Evolutionary conservation across 2,113 vertebrate genomes (phyloP).

Genomic region (Benitochromis conjunctus): DNA sequence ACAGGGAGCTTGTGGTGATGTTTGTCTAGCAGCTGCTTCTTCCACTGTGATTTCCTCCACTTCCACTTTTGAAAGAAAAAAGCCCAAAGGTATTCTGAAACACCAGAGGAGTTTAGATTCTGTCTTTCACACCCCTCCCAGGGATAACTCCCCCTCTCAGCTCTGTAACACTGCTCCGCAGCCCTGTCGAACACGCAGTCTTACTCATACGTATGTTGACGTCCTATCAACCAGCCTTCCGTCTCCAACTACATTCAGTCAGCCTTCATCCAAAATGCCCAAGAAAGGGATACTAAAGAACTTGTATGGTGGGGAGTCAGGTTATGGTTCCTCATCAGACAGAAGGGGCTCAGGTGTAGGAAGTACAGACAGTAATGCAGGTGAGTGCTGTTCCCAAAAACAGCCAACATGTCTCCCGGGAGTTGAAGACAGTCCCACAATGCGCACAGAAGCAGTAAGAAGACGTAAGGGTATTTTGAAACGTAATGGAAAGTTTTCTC

Average conservation of each 20-base stretch:
- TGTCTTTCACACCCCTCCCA: slow-evolving; percentile 46
- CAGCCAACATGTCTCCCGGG: neutral
- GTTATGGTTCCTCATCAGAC: slow-evolving; percentile 56
- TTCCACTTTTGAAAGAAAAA: slow-evolving; percentile 54
- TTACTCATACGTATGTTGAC: slow-evolving; percentile 6
- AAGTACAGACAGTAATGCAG: neutral
- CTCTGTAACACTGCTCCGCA: neutral
- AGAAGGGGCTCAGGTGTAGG: slow-evolving; percentile 8
- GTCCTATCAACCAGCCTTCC: slow-evolving; percentile 10
- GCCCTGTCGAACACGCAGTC: slow-evolving; percentile 9
- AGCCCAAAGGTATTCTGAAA: slow-evolving; percentile 77
- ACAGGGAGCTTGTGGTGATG: slow-evolving; percentile 16
- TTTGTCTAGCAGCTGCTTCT: slow-evolving; percentile 8
- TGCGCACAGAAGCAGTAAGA: slow-evolving; percentile 53
- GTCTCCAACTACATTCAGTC: slow-evolving; percentile 44
- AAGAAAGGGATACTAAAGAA: slow-evolving; percentile 80
- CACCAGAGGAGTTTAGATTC: slow-evolving; percentile 74
- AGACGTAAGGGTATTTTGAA: slow-evolving; percentile 77
- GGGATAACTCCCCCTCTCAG: slow-evolving; percentile 35
- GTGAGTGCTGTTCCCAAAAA: neutral
- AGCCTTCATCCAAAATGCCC: slow-evolving; percentile 71
- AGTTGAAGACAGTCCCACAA: slow-evolving; percentile 28
- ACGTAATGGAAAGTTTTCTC: slow-evolving; percentile 75
- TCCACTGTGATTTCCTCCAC: neutral
- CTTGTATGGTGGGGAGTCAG: slow-evolving; percentile 52